Percentiles rank a stretch among this genome's conserved stretches.
These are phyloP conservation scores for Hirudo medicinalis DNA, from an alignment of 1,140 invertebrate genomes.

Conservation along the genomic window DNA sequence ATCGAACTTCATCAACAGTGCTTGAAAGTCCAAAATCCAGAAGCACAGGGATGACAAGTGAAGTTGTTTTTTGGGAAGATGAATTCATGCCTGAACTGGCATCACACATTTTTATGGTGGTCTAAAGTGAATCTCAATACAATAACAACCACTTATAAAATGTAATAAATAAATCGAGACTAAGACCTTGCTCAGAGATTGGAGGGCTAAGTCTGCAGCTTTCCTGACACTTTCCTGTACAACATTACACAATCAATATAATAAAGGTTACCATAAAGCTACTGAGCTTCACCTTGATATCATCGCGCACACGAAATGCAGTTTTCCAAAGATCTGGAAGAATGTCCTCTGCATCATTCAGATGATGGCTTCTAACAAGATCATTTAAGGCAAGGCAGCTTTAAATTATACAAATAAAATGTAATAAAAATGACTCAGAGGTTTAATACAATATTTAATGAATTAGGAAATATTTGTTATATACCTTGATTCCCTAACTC, in stretches of 20 bases:
- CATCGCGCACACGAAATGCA: conserved; percentile 77
- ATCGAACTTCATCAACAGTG: conserved; percentile 61
- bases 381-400: conserved; percentile 69
- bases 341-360: conserved; percentile 42
- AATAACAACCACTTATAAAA: conserved; percentile 23
- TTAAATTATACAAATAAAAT: conserved; percentile 21
- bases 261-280: not conserved
- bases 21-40: conserved; percentile 64
- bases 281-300: conserved; percentile 59
- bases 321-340: conserved; percentile 64
- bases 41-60: conserved; percentile 62
- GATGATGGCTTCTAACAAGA: conserved; percentile 51
- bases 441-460: not conserved
- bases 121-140: conserved; percentile 39
- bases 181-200: conserved; percentile 60
- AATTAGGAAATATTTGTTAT: conserved; percentile 12
- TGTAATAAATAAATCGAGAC: conserved; percentile 26
- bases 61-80: conserved; percentile 58
- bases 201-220: conserved; percentile 61
- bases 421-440: not conserved
- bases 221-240: conserved; percentile 52
- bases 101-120: conserved; percentile 64
- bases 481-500: conserved; percentile 69
- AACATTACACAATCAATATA: conserved; percentile 10
- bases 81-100: conserved; percentile 54